phyloP scores from a whole-genome alignment of 2,113 vertebrate genomes.

The Aptenodytes patagonicus region DNA sequence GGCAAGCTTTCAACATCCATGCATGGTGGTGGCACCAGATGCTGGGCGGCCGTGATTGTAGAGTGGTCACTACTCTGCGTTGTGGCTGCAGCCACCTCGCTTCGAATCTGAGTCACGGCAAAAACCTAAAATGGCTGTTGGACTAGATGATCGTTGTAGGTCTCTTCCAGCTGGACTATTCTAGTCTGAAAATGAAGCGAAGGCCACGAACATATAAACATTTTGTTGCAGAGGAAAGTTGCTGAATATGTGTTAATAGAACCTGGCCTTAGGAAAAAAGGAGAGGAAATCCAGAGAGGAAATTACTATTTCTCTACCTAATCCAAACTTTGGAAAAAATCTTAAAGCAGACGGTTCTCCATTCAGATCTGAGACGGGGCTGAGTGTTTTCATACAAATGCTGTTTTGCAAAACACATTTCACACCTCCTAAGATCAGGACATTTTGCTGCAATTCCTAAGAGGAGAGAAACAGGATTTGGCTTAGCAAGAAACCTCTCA shows the following conservation, averaged over 20 bases:
- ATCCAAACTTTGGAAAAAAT: not conserved
- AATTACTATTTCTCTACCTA: not conserved
- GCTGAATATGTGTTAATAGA: not conserved
- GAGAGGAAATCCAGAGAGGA: not conserved
- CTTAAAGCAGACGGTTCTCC: not conserved
- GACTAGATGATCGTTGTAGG: not conserved
- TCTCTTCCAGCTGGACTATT: not conserved
- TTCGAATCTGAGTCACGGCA: not conserved
- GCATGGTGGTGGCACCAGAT: accelerated
- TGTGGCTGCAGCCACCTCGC: not conserved
- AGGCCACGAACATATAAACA: not conserved
- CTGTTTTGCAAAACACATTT: not conserved
- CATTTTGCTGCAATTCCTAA: not conserved
- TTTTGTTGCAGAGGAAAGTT: not conserved
- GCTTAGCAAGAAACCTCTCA: not conserved
- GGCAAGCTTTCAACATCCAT: not conserved
- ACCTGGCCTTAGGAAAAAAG: not conserved
- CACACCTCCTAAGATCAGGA: not conserved
- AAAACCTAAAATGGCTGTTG: not conserved
- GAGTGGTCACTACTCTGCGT: accelerated
- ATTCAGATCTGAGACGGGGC: not conserved
- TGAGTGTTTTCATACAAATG: not conserved
- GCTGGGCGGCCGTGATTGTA: accelerated
- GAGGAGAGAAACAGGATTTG: not conserved
- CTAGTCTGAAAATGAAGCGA: not conserved